Conservation (phyloP, 2,888 invertebrate genomes). For the Dryomyza anilis region DNA sequence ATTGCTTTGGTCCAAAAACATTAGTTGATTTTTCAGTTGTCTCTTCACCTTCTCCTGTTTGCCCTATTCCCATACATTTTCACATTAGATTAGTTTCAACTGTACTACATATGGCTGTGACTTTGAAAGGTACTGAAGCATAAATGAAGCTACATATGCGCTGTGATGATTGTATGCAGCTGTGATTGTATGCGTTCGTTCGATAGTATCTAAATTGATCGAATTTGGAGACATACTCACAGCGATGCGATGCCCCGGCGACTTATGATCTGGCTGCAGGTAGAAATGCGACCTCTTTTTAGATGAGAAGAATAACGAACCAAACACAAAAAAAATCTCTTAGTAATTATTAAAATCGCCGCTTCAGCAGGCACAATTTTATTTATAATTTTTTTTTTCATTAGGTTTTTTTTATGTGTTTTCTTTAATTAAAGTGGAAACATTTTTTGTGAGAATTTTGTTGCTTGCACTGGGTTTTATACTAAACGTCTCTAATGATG, state of each 20-base stretch:
- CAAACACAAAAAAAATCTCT: too few relatives aligned
- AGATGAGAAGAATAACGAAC: too few relatives aligned
- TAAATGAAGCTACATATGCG: slow-evolving; percentile 39
- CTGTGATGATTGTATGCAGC: too few relatives aligned
- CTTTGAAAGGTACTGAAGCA: slow-evolving; percentile 50
- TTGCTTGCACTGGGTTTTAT: not conserved
- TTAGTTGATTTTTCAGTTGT: not conserved
- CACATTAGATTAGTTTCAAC: not conserved
- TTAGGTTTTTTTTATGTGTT: not conserved
- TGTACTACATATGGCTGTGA: not conserved
- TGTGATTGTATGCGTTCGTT: not conserved
- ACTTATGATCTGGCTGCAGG: slow-evolving; percentile 7
- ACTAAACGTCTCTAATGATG: slow-evolving; percentile 39
- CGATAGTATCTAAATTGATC: slow-evolving; percentile 37
- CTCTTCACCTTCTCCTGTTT: not conserved
- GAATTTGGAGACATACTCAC: slow-evolving; percentile 36
- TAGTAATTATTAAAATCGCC: slow-evolving; percentile 28
- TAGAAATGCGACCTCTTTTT: slow-evolving; percentile 7
- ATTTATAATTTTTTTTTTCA: not conserved
- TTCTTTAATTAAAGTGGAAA: slow-evolving; percentile 20
- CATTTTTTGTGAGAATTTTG: not conserved
- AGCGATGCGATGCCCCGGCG: not conserved
- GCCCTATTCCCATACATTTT: too few relatives aligned
- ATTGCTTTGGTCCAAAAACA: slow-evolving; percentile 1
- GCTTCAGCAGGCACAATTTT: slow-evolving; percentile 36